A percentile compares a stretch with the other conserved stretches of the same genome.
These are phyloP conservation scores for Austrolebias charrua DNA, from an alignment of 2,797 vertebrate genomes.

Conservation along the genomic window DNA sequence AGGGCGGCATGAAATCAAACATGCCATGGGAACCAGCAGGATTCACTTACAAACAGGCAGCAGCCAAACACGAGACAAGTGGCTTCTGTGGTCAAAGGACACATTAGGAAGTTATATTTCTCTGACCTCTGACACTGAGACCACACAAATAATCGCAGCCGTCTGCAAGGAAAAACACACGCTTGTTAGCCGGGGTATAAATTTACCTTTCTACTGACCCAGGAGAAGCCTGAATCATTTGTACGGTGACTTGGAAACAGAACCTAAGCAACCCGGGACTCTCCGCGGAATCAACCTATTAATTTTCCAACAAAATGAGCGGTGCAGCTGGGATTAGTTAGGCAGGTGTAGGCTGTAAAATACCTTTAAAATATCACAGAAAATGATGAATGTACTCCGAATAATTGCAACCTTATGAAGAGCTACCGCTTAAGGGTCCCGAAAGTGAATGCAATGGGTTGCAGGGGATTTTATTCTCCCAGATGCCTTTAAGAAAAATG, in stretches of 20 bases:
- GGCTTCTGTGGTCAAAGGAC: slow-evolving; percentile 73
- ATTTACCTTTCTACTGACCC: slow-evolving; percentile 57
- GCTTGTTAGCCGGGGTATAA: slow-evolving; percentile 62
- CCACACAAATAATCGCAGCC: slow-evolving; percentile 71
- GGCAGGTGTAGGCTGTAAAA: slow-evolving; percentile 65
- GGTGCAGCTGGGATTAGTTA: slow-evolving; percentile 62
- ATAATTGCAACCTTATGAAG: slow-evolving; percentile 37
- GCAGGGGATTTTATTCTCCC: slow-evolving; percentile 14
- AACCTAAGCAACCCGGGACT: slow-evolving; percentile 58
- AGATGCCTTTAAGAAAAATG: too few species aligned
- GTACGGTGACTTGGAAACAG: slow-evolving; percentile 48
- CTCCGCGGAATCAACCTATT: slow-evolving; percentile 48
- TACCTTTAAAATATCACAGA: slow-evolving; percentile 49
- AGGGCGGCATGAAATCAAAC: slow-evolving; percentile 68
- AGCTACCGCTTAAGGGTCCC: slow-evolving; percentile 28
- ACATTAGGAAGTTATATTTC: slow-evolving; percentile 73
- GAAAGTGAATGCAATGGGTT: slow-evolving; percentile 23
- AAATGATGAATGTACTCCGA: slow-evolving; percentile 45
- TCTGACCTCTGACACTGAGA: slow-evolving; percentile 67
- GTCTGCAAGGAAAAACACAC: slow-evolving; percentile 50
- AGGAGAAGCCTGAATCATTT: slow-evolving; percentile 57
- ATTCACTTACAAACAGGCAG: slow-evolving; percentile 39
- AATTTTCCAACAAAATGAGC: slow-evolving; percentile 48
- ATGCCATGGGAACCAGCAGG: slow-evolving; percentile 65
- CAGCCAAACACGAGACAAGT: slow-evolving; percentile 55